Evolutionary conservation across 2,113 vertebrate genomes (phyloP).

Genomic region (Climacteris rufus): DNA sequence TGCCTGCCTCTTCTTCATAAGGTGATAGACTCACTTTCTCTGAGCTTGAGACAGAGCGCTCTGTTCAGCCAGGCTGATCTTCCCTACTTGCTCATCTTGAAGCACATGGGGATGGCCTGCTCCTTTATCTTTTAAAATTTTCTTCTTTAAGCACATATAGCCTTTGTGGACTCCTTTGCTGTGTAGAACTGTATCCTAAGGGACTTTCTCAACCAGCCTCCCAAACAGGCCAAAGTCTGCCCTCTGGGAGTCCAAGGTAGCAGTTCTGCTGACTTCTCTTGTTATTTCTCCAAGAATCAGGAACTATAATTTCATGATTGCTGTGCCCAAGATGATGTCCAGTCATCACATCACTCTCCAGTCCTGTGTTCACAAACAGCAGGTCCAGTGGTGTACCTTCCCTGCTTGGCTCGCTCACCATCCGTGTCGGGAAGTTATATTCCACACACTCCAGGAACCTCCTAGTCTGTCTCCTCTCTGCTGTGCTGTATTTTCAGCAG

Average conservation of each 20-base stretch:
- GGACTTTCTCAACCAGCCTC: not conserved
- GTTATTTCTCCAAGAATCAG: not conserved
- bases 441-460: not conserved
- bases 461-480: not conserved
- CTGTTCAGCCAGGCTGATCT: not conserved
- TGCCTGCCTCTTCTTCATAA: not conserved
- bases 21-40: not conserved
- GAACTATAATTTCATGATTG: not conserved
- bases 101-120: not conserved
- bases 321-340: not conserved
- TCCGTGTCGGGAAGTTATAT: not conserved
- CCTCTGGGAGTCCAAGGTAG: not conserved
- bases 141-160: not conserved
- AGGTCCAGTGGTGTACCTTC: not conserved
- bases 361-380: not conserved
- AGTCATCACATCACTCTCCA: not conserved
- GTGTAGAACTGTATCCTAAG: not conserved
- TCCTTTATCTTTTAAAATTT: not conserved
- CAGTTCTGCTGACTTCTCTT: not conserved
- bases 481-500: not conserved
- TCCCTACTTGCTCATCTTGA: not conserved
- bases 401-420: not conserved
- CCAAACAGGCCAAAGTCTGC: not conserved
- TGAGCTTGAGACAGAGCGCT: not conserved
- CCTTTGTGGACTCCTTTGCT: not conserved